Evolutionary conservation across 2,797 vertebrate species (phyloP).

Genomic region (Coendou prehensilis): DNA sequence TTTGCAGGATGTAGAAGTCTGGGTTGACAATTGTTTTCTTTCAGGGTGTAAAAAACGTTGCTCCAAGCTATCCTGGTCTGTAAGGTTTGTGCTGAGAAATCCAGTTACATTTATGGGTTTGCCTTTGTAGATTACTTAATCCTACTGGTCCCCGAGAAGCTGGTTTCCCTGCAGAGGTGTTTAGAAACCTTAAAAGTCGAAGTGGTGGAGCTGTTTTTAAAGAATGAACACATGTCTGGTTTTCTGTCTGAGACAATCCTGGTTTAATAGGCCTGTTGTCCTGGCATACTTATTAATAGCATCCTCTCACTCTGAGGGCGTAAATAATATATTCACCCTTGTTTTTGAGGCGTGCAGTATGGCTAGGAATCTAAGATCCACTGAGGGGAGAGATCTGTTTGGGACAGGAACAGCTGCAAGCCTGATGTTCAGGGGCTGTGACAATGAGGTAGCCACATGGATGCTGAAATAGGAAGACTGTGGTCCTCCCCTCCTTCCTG

Average conservation of each 20-base stretch:
- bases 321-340: not conserved
- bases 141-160: not conserved
- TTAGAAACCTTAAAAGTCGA: not conserved
- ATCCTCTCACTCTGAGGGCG: not conserved
- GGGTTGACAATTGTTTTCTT: not conserved
- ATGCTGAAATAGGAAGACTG: not conserved
- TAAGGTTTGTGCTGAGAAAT: not conserved
- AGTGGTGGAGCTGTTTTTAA: not conserved
- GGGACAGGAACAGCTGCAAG: not conserved
- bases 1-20: not conserved
- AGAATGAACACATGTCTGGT: not conserved
- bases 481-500: fast-evolving
- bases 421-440: not conserved
- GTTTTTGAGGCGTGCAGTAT: not conserved
- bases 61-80: not conserved
- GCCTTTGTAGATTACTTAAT: not conserved
- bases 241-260: not conserved
- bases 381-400: not conserved
- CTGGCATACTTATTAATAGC: not conserved
- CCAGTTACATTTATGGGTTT: not conserved
- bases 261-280: not conserved
- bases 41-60: not conserved
- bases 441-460: not conserved
- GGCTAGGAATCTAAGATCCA: not conserved
- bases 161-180: not conserved